These are phyloP conservation scores for Bradypus variegatus DNA, from an alignment of 2,797 vertebrate genomes.

Conservation along the genomic window DNA sequence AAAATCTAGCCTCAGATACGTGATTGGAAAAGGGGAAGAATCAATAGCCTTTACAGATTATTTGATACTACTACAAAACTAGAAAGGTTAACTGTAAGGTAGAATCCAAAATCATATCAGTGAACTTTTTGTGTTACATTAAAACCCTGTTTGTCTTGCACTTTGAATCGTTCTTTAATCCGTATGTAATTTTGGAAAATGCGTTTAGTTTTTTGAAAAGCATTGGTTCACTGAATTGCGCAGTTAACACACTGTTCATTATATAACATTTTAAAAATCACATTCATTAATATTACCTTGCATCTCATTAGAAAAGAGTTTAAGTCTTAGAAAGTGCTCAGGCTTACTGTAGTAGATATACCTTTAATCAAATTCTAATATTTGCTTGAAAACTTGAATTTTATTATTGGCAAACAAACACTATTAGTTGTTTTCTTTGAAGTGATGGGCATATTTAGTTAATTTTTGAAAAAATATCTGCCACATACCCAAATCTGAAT, in stretches of 20 bases:
- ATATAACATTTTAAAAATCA: background rate
- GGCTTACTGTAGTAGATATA: background rate
- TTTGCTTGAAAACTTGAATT: constrained; percentile 34
- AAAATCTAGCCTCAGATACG: background rate
- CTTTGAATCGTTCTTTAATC: background rate
- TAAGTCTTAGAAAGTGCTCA: background rate
- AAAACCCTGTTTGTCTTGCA: background rate
- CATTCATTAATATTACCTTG: background rate
- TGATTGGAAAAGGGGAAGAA: background rate
- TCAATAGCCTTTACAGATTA: constrained; percentile 15
- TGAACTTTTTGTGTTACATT: background rate
- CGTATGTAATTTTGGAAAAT: background rate
- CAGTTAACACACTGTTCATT: background rate
- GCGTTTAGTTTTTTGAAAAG: background rate
- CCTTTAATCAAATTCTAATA: background rate
- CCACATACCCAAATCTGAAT: background rate
- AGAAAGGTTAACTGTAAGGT: background rate
- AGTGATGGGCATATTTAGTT: background rate
- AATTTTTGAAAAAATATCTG: background rate
- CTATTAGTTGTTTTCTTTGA: background rate
- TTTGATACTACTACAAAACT: constrained; percentile 22
- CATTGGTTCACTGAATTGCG: background rate
- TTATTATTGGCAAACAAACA: constrained; percentile 16
- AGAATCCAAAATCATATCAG: background rate
- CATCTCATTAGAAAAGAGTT: background rate